These are phyloP conservation scores for Synanthedon andrenaeformis DNA, from an alignment of 2,888 invertebrate genomes.

Conservation along the genomic window DNA sequence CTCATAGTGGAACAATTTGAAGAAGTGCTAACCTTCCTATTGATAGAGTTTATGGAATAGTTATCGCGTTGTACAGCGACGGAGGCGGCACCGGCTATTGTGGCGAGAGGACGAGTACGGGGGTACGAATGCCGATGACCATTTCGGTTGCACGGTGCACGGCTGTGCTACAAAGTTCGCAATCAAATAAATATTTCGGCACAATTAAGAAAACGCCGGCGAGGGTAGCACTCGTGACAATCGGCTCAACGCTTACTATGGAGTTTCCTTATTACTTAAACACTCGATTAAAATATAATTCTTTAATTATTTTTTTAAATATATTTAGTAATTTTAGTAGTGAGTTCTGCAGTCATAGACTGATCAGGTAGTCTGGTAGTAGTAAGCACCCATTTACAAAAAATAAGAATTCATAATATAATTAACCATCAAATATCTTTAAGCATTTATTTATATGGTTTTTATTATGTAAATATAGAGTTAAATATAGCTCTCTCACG, in stretches of 20 bases:
- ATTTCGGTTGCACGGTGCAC: conserved; percentile 64
- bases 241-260: conserved; percentile 34
- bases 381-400: too few species aligned
- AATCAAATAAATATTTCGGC: conserved; percentile 72
- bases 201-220: conserved; percentile 70
- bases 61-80: conserved; percentile 21
- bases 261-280: conserved; percentile 28
- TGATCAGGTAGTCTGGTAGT: not conserved
- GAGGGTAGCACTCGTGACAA: conserved; percentile 68
- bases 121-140: conserved; percentile 62
- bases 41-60: conserved; percentile 20
- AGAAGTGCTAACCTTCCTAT: not conserved
- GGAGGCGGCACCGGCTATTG: conserved; percentile 42
- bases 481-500: too few species aligned
- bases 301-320: not conserved
- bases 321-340: not conserved
- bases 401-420: too few species aligned
- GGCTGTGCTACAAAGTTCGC: conserved; percentile 60
- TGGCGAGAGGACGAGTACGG: conserved; percentile 31
- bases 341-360: too few species aligned
- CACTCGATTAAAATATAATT: not conserved
- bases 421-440: too few species aligned
- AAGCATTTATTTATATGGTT: too few species aligned
- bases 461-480: too few species aligned
- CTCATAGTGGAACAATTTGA: not conserved